Evolutionary conservation across 2,888 invertebrate species (phyloP), one percentile per base, ranked within the genome.

Genomic region (Limnephilus lunatus): DNA sequence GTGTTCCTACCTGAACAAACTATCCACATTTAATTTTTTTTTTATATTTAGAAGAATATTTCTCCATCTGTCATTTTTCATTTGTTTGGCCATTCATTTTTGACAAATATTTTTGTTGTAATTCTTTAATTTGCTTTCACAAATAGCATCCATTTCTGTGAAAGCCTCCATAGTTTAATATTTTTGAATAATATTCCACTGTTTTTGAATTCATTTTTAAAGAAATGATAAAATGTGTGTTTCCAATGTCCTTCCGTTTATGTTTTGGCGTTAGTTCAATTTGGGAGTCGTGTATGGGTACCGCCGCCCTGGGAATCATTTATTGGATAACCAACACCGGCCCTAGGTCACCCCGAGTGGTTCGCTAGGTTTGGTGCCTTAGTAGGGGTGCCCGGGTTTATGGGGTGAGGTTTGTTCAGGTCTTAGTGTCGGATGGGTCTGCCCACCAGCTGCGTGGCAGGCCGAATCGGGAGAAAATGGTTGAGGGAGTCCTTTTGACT

Each of bases 51-150:
- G 86, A 86, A 86, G 9, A n/a, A 44, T 48, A 25, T 39, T 85
- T 35, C 35, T 15, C 14, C n/a, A 25, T n/a, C 44, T 30, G 39
- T 68, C 86, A 86, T 30, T 44, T 44, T n/a, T 35, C 86, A 89
- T 89, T 89, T 89, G 89, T 89, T 89, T 82, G 44, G 39, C 31
- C 32, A 25, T 32, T 88, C 14, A 68, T 88, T 88, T 88, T 88
- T 80, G 19, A 88, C 80, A 80, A 88, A 53, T 80, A 88, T 53
- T 88, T 88, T 88, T 88, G 19, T 88, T 88, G 80, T 31, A 80
- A 53, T 30, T 53, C 9, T 87, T 68, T 48, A 86, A 39, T 53
- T 48, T 86, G n/a, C 53, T 15, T 86, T 86, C 44, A 39, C 53
- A n/a, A 68, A 68, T 25, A 68, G 68, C 68, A 68, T n/a, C 25